Evolutionary conservation across 2,113 vertebrate genomes (phyloP).

Genomic region (Clarias magur): DNA sequence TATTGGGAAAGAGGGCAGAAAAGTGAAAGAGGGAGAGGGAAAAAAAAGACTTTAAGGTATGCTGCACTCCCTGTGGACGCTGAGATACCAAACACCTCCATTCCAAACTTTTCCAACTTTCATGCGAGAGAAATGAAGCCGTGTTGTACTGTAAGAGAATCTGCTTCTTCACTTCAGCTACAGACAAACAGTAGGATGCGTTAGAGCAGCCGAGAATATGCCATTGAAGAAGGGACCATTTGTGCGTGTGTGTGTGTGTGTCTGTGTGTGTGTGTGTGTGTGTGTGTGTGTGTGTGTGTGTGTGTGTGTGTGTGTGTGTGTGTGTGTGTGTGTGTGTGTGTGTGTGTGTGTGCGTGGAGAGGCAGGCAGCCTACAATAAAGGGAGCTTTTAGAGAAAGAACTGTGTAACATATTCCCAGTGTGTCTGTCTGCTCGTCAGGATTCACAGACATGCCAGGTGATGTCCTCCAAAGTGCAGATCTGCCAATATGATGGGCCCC

Average conservation of each 20-base stretch:
- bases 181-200: conserved; percentile 54
- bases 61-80: conserved; percentile 67
- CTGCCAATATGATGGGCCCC: conserved; percentile 49
- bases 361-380: conserved; percentile 43
- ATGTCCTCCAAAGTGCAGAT: conserved; percentile 55
- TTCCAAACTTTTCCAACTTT: conserved; percentile 69
- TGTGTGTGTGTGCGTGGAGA: conserved; percentile 28
- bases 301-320: conserved; percentile 34
- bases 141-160: conserved; percentile 63
- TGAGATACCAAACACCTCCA: conserved; percentile 67
- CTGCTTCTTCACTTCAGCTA: conserved; percentile 59
- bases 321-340: conserved; percentile 30
- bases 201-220: conserved; percentile 49
- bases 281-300: conserved; percentile 29
- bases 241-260: conserved; percentile 34
- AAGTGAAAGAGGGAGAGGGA: conserved; percentile 12
- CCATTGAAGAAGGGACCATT: conserved; percentile 22
- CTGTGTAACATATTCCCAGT: conserved; percentile 53
- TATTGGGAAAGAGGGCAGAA: conserved; percentile 58
- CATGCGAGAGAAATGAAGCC: conserved; percentile 69
- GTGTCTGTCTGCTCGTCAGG: conserved; percentile 57
- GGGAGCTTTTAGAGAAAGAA: conserved; percentile 52
- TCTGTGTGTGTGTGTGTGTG: conserved; percentile 30
- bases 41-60: conserved; percentile 64
- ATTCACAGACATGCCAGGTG: conserved; percentile 53